A percentile compares a stretch with the other conserved stretches of the same genome.
Evolutionary conservation across 37 sponge, comb jelly and placozoan genomes (phyloP).

Genomic region (Petrosia ficiformis): DNA sequence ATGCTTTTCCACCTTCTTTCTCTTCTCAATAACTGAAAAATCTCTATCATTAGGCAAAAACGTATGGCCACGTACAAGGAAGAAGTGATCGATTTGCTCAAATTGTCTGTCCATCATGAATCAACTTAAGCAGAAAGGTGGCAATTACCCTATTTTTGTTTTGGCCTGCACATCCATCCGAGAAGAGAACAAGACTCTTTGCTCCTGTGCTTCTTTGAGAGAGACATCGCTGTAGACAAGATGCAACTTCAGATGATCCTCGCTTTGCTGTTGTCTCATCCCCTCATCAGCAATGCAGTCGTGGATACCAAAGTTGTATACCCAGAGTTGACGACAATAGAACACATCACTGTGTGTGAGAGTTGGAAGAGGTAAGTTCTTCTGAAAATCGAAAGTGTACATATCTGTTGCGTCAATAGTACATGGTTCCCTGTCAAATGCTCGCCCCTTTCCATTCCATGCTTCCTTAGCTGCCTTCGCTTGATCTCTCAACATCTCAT

Average conservation of each 20-base stretch:
- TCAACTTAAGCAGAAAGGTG: constrained; percentile 12
- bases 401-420: neutral
- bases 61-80: constrained; percentile 14
- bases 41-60: neutral
- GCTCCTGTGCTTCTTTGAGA: neutral
- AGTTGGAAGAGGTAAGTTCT: constrained; percentile 38
- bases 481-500: constrained; percentile 24
- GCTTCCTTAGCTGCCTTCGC: constrained; percentile 2
- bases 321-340: constrained; percentile 47
- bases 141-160: constrained; percentile 36
- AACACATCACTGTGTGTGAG: constrained; percentile 36
- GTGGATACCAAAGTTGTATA: constrained; percentile 49
- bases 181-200: constrained; percentile 18
- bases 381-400: constrained; percentile 44
- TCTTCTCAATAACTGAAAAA: constrained; percentile 37
- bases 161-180: constrained; percentile 38
- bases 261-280: constrained; percentile 22
- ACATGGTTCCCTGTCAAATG: no score
- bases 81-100: constrained; percentile 33
- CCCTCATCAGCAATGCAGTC: constrained; percentile 1
- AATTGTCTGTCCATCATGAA: neutral
- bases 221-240: constrained; percentile 22
- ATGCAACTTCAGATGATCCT: constrained; percentile 14
- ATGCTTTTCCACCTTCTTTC: constrained; percentile 8
- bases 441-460: no score